These are phyloP conservation scores for Caenorhabditis imperialis DNA, from an alignment of 2,888 invertebrate species.

Conservation along the genomic window DNA sequence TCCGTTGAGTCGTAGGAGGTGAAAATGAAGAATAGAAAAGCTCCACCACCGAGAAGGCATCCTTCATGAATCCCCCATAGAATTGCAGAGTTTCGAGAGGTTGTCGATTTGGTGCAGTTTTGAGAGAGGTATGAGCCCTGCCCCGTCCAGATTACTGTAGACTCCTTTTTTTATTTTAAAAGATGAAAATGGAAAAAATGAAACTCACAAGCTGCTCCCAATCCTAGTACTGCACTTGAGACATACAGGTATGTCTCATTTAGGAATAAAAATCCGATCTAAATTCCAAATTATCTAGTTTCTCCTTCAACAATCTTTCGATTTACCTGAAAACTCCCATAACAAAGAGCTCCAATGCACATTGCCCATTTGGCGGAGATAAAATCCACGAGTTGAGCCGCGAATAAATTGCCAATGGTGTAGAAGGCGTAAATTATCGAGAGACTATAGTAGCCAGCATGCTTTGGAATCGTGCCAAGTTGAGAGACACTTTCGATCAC, in stretches of 20 bases:
- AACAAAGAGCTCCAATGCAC: conserved; percentile 86
- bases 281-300: background rate
- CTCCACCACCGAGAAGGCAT: conserved; percentile 91
- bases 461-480: conserved; percentile 45
- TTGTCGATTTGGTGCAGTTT: conserved; percentile 56
- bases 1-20: conserved; percentile 74
- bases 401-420: conserved; percentile 92
- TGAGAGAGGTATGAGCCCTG: conserved; percentile 60
- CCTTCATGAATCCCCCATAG: conserved; percentile 55
- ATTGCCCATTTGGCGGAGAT: conserved; percentile 91
- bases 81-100: conserved; percentile 52
- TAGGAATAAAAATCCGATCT: conserved; percentile 69
- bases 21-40: conserved; percentile 93
- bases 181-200: background rate
- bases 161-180: background rate
- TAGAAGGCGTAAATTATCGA: conserved; percentile 93
- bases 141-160: conserved; percentile 58
- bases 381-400: conserved; percentile 90
- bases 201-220: conserved; percentile 76
- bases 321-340: conserved; percentile 88
- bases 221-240: conserved; percentile 69
- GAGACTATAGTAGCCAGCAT: conserved; percentile 81
- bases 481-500: conserved; percentile 80
- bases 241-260: conserved; percentile 67
- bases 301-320: background rate